Base-by-base conservation (phyloP, 2,888 invertebrate species). In the Idaea dimidiata region DNA sequence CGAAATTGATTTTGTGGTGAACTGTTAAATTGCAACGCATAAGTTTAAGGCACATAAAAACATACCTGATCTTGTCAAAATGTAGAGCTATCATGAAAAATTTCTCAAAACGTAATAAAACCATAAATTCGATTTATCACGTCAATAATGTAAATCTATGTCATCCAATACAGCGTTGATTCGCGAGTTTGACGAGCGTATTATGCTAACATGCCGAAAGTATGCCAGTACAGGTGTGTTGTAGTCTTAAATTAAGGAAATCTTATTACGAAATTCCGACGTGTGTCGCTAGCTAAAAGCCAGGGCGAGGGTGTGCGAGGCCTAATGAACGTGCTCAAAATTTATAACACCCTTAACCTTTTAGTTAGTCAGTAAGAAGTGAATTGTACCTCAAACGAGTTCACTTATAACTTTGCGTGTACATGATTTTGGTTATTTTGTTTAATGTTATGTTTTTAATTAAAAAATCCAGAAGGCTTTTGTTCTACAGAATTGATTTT, bases 201-300 rank as follows among this genome's bases (percentile, higher is more conserved):
- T 67, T 57, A 53, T 33, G 32, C 43, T 57, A 55, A 59, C 61
- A 62, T 64, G 54, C 54, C 16, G 10, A 54, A 58, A 54, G 32
- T 59, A 59, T 58, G 54, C 32, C 64, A 61, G 33, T 62, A 57
- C 54, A 72, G 64, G 63, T 70, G 71, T 73, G 70, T 80, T 76
- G 76, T 75, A 80, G 84, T 84, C 82, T 86, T 87, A 89, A 89
- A 89, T 91, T 91, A 88, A 86, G 89, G 81, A 88, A 91, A 90
- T 87, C 86, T 89, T 90, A 91, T 91, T 91, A 90, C 83, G 81
- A 90, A 91, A 91, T 91, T 89, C 91, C 90, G 75, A 87, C 89
- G 87, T 87, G 89, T 89, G 89, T 88, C 84, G 85, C 76, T 76
- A 77, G 75, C 82, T 89, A 86, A 88, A 86, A 88, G 88, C 87